Conservation (phyloP, 2,888 invertebrate genomes). For the Nomada lathburiana region DNA sequence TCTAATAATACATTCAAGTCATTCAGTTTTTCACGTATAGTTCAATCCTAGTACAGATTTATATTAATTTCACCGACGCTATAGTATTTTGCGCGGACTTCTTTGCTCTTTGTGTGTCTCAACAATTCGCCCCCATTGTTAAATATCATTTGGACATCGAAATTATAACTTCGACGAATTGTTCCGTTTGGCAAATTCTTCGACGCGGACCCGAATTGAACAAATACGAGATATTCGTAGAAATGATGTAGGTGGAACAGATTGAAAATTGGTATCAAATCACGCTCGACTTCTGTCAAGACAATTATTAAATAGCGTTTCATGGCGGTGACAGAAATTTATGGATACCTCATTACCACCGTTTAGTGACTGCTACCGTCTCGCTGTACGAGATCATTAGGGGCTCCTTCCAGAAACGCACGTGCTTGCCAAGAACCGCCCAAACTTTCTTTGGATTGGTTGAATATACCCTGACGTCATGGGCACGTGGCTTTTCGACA, state of each 20-base stretch:
- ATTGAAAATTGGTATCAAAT: conserved; percentile 60
- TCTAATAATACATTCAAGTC: conserved; percentile 62
- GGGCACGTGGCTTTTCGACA: conserved; percentile 79
- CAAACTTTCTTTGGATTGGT: conserved; percentile 77
- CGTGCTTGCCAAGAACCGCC: conserved; percentile 82
- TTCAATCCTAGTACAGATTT: neutral
- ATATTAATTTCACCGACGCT: neutral
- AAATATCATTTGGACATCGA: no score
- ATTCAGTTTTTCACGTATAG: conserved; percentile 35
- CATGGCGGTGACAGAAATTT: conserved; percentile 77
- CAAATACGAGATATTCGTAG: neutral
- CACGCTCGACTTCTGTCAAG: conserved; percentile 51
- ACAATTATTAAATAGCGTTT: conserved; percentile 76
- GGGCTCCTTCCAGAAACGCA: conserved; percentile 72
- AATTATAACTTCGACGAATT: no score
- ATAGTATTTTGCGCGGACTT: no score
- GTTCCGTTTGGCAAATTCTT: neutral
- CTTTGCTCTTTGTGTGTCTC: neutral
- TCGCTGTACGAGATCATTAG: conserved; percentile 78
- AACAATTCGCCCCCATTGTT: no score
- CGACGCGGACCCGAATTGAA: neutral
- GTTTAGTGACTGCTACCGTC: conserved; percentile 75
- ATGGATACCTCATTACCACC: conserved; percentile 79
- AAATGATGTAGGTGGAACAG: conserved; percentile 5
- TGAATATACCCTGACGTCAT: conserved; percentile 72